Percentiles rank a stretch among this genome's conserved stretches.
Evolutionary conservation across 2,113 vertebrate species (phyloP).

Genomic region (Nicator chloris): DNA sequence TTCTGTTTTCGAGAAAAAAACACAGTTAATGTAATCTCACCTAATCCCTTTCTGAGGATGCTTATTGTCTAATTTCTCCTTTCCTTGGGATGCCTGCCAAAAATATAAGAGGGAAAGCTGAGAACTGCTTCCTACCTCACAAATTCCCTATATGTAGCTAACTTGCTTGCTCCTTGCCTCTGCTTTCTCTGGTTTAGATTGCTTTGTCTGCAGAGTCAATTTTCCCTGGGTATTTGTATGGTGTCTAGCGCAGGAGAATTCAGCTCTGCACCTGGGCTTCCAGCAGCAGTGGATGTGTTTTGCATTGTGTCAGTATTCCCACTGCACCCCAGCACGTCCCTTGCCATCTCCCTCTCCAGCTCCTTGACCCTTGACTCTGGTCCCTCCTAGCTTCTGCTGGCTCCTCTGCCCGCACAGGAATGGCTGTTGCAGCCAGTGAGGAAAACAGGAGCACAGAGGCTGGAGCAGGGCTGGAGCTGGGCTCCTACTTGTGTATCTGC

Average conservation of each 20-base stretch:
- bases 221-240: not conserved
- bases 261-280: not conserved
- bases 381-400: not conserved
- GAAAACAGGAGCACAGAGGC: not conserved
- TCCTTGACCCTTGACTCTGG: not conserved
- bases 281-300: not conserved
- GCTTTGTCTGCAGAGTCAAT: fast-evolving
- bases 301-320: not conserved
- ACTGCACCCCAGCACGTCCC: fast-evolving
- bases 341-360: not conserved
- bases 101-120: not conserved
- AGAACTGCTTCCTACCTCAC: not conserved
- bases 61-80: not conserved
- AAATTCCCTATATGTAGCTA: not conserved
- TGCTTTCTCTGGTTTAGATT: not conserved
- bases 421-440: not conserved
- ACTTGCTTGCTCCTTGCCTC: not conserved
- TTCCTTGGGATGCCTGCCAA: not conserved
- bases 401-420: not conserved
- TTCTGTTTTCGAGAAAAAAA: not conserved
- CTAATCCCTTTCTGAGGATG: not conserved
- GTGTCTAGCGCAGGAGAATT: not conserved
- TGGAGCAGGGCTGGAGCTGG: not conserved
- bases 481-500: not conserved
- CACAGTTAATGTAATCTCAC: not conserved